A percentile compares a stretch with the other conserved stretches of the same genome.
phyloP scores from a whole-genome alignment of 2,888 invertebrate genomes.

The Asteroscopus sphinx region DNA sequence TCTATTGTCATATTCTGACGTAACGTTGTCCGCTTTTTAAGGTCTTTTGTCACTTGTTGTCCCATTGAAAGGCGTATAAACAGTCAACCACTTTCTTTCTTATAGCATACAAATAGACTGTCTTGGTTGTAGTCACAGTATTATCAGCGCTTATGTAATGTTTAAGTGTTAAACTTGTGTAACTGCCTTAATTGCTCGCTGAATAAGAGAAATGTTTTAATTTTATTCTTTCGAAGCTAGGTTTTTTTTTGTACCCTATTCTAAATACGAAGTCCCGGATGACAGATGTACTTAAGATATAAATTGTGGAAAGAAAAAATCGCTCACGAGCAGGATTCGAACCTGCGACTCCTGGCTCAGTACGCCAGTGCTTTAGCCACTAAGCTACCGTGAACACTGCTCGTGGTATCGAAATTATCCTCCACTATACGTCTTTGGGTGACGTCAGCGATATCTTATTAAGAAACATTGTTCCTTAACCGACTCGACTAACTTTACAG shows the following conservation, averaged over 20 bases:
- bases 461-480: too few species aligned
- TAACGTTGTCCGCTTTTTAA: slow-evolving; percentile 15
- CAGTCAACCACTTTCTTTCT: slow-evolving; percentile 48
- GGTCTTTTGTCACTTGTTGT: slow-evolving; percentile 32
- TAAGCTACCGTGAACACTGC: too few species aligned
- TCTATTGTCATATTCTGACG: slow-evolving; percentile 20
- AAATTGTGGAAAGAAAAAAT: too few species aligned
- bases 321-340: too few species aligned
- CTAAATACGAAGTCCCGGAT: too few species aligned
- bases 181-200: slow-evolving; percentile 24
- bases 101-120: slow-evolving; percentile 12
- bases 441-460: too few species aligned
- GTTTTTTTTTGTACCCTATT: slow-evolving; percentile 34
- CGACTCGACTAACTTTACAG: too few species aligned
- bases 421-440: too few species aligned
- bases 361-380: too few species aligned
- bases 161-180: slow-evolving; percentile 23
- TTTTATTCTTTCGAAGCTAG: slow-evolving; percentile 24
- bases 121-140: slow-evolving; percentile 6
- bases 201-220: slow-evolving; percentile 23
- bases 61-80: slow-evolving; percentile 28
- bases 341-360: too few species aligned
- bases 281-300: too few species aligned
- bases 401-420: too few species aligned
- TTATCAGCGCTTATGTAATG: slow-evolving; percentile 23